Evolutionary conservation across 1,140 invertebrate species (phyloP).

Genomic region (Diachasma alloeum): DNA sequence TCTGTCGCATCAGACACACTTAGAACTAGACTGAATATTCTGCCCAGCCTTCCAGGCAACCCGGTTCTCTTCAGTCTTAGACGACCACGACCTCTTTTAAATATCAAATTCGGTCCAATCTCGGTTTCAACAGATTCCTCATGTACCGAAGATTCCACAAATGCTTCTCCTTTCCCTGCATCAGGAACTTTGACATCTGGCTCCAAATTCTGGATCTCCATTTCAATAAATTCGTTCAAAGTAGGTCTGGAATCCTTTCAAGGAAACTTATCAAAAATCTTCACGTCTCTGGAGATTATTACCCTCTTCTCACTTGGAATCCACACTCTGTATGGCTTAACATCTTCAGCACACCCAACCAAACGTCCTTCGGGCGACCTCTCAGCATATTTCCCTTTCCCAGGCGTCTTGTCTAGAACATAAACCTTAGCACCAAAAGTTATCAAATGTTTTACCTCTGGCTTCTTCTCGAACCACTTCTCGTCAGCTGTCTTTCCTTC

Average conservation of each 20-base stretch:
- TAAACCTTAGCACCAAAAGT: constrained; percentile 59
- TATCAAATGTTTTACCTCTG: constrained; percentile 47
- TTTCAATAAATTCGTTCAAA: not conserved
- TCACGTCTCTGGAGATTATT: constrained; percentile 19
- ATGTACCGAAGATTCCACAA: not conserved
- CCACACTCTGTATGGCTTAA: constrained; percentile 50
- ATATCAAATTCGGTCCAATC: not conserved
- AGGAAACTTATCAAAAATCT: constrained; percentile 25
- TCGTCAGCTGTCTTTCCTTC: constrained; percentile 44
- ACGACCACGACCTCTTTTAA: not conserved
- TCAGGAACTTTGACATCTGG: not conserved
- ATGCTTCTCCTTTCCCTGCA: no score
- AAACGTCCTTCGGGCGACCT: constrained; percentile 50
- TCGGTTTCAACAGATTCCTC: not conserved
- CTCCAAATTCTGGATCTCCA: not conserved
- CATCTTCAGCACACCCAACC: no score
- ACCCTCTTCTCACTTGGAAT: constrained; percentile 23
- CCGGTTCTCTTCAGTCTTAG: not conserved
- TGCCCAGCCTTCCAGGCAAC: not conserved
- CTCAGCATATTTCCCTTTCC: constrained; percentile 47
- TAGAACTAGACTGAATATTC: not conserved
- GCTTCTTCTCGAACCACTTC: constrained; percentile 42
- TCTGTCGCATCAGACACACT: not conserved
- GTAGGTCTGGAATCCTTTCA: not conserved
- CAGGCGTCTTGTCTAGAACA: constrained; percentile 43